phyloP scores from a whole-genome alignment of 2,797 vertebrate species.

The Cossypha niveicapilla region DNA sequence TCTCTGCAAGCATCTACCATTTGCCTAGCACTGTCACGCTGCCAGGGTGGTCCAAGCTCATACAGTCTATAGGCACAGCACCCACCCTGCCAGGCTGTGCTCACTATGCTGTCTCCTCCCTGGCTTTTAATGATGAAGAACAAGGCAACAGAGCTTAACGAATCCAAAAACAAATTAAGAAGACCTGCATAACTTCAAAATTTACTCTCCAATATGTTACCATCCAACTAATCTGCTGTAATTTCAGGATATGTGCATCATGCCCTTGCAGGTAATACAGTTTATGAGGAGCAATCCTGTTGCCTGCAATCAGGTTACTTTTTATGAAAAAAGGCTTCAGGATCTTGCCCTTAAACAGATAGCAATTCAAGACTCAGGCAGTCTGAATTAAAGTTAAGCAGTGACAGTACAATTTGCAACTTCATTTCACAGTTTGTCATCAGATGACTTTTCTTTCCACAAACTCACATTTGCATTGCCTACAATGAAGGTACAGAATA shows the following conservation, averaged over 20 bases:
- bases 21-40: background rate
- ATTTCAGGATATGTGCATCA: background rate
- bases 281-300: background rate
- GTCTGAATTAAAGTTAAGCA: background rate
- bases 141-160: background rate
- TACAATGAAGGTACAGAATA: background rate
- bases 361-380: background rate
- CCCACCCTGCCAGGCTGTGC: background rate
- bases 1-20: background rate
- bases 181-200: background rate
- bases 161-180: background rate
- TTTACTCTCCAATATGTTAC: background rate
- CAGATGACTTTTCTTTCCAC: background rate
- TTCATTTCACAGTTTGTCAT: background rate
- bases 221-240: background rate
- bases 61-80: fast-evolving
- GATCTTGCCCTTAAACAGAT: background rate
- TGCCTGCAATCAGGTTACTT: background rate
- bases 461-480: background rate
- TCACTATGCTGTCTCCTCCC: background rate
- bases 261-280: background rate
- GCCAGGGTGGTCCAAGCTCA: fast-evolving
- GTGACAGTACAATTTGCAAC: background rate
- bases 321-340: background rate
- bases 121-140: background rate